These are phyloP conservation scores for Podotricha telesiphe DNA, from an alignment of 2,888 invertebrate species.

Conservation along the genomic window DNA sequence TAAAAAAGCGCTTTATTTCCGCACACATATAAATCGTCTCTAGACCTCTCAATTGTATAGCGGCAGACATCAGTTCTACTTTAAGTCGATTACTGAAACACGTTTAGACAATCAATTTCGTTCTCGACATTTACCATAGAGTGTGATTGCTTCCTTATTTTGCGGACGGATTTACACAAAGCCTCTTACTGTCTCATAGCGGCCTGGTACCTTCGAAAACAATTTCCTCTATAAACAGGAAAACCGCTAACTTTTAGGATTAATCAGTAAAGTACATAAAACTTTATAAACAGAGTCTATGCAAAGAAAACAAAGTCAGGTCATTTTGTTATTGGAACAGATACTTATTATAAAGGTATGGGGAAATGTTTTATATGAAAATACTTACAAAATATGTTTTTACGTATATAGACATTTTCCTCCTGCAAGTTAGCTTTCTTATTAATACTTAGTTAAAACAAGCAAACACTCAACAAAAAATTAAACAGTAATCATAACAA, in stretches of 20 bases:
- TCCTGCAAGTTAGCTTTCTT: too few relatives aligned
- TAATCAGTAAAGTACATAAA: slow-evolving; percentile 21
- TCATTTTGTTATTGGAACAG: slow-evolving; percentile 11
- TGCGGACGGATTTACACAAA: slow-evolving; percentile 48
- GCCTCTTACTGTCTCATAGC: slow-evolving; percentile 60
- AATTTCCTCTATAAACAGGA: slow-evolving; percentile 51
- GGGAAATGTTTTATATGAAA: too few relatives aligned
- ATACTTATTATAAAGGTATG: neutral
- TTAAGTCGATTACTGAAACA: slow-evolving; percentile 9
- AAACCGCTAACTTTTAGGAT: slow-evolving; percentile 25
- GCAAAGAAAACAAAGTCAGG: slow-evolving; percentile 7
- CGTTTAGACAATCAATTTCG: slow-evolving; percentile 7
- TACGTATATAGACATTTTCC: too few relatives aligned
- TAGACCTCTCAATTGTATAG: neutral
- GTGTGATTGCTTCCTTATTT: slow-evolving; percentile 26
- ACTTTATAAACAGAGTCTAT: slow-evolving; percentile 5
- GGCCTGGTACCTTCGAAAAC: slow-evolving; percentile 61
- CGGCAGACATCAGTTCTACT: neutral
- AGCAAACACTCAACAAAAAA: too few relatives aligned
- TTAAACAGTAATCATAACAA: too few relatives aligned
- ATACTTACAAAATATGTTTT: too few relatives aligned
- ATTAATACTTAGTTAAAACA: too few relatives aligned
- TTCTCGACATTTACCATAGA: neutral
- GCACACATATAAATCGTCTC: too few relatives aligned
- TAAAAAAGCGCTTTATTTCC: too few relatives aligned